Base-by-base conservation (phyloP, 2,113 vertebrate genomes). In the Anthoscopus minutus region DNA sequence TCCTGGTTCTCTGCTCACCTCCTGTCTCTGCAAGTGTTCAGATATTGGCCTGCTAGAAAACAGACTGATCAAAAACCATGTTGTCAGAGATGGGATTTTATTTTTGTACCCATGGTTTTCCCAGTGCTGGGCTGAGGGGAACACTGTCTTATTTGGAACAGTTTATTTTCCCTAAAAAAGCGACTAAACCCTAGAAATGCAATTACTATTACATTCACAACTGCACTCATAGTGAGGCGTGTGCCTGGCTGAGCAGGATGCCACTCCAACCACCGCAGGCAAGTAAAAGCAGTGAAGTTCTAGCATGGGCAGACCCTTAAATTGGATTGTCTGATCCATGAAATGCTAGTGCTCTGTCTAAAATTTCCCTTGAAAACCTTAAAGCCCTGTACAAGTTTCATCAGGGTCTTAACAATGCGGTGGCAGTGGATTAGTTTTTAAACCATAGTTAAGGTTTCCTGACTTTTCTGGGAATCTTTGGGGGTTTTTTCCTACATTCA, bases 351-450 rank as follows among this genome's bases (percentile, higher is more conserved):
- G 69, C 91, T 93, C 86, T 95, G 88, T 74, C 92, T 94, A 81
- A 70, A 94, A 81, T 67, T 96, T 83, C 76, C 64, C 38, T 86
- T 88, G 51, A 95, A 96, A 93, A 37, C 74, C 90, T 92, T 92
- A 67, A 85, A 85, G 69, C 69, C 24, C 47, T 37, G 67, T 67
- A 73, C 67, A 81, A 65, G 69, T 86, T 90, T 90, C 86, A 37
- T 77, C 11, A 0, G n/a, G 30, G 47, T 84, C 72, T 71, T 83
- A 81, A 83, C 76, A 61, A 31, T 56, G 72, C 22, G 14, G 42
- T 78, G 61, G 73, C 21, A 3, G 64, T 4, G 6, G 91, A 90
- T 95, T 86, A 80, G 76, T 81, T 86, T 81, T 90, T 73, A 81
- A 86, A 88, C 72, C 27, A 8, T 6, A 66, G 70, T 83, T 94